Percentiles rank a stretch among this genome's conserved stretches.
Conservation (phyloP, 2,113 vertebrate species). For the Perca flavescens region DNA sequence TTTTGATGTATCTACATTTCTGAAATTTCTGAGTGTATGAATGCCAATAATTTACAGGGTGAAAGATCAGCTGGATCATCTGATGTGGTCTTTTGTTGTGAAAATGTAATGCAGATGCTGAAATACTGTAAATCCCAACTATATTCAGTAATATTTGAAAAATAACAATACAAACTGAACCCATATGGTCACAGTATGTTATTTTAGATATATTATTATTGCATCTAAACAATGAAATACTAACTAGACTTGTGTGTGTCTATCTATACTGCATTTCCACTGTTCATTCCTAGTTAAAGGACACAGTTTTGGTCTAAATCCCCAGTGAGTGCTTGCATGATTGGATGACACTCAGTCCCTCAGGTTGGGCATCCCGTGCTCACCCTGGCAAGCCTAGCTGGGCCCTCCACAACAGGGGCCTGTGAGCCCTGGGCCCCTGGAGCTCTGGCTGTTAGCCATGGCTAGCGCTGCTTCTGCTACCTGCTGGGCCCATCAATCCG, state of each 20-base stretch:
- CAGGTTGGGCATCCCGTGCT: conserved; percentile 64
- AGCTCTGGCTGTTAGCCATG: conserved; percentile 83
- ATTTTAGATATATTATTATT: background rate
- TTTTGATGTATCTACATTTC: background rate
- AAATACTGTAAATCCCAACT: background rate
- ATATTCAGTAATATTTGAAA: background rate
- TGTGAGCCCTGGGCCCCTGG: conserved; percentile 82
- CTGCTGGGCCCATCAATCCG: conserved; percentile 99
- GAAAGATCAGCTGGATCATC: background rate
- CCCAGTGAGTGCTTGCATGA: conserved; percentile 29
- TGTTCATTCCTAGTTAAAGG: background rate
- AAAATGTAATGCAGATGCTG: background rate
- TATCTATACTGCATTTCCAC: background rate
- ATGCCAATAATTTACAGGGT: background rate
- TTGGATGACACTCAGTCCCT: conserved; percentile 58
- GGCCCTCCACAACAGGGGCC: conserved; percentile 84
- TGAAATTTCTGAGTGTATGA: background rate
- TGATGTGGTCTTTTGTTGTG: background rate
- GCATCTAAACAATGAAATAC: background rate
- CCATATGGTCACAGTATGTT: background rate
- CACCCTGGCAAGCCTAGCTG: conserved; percentile 75
- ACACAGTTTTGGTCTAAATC: conserved; percentile 15
- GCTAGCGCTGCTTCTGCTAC: conserved; percentile 90
- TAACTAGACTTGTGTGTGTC: background rate
- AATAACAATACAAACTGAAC: background rate